A percentile compares a stretch with the other conserved stretches of the same genome.
phyloP scores from a whole-genome alignment of 2,113 vertebrate species.

The Vimba vimba region DNA sequence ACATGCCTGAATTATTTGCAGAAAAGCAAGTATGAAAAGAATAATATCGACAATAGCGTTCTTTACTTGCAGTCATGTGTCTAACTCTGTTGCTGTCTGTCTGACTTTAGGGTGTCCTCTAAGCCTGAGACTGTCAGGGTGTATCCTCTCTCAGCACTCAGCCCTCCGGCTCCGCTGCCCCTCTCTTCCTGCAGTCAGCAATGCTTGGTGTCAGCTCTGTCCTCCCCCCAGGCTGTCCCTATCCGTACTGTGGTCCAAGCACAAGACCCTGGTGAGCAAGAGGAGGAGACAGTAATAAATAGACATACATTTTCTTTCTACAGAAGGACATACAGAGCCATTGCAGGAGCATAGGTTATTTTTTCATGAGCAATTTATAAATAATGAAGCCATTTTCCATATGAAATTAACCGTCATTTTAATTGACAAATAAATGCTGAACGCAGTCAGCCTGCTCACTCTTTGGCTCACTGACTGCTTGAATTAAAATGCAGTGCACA shows the following conservation, averaged over 20 bases:
- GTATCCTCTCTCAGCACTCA: conserved; percentile 31
- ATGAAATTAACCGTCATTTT: conserved; percentile 1
- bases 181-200: conserved; percentile 66
- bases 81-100: neutral
- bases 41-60: neutral
- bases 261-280: conserved; percentile 69
- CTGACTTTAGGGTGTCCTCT: conserved; percentile 47
- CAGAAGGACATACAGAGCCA: neutral
- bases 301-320: neutral
- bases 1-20: neutral
- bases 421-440: conserved; percentile 21
- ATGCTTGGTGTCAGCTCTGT: conserved; percentile 64
- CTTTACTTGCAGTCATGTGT: neutral
- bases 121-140: conserved; percentile 39
- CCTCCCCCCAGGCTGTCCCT: conserved; percentile 61
- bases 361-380: neutral
- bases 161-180: conserved; percentile 22
- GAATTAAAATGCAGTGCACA: neutral
- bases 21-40: neutral
- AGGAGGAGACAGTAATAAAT: neutral
- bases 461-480: conserved; percentile 15
- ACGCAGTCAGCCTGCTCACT: neutral
- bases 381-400: neutral
- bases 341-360: neutral
- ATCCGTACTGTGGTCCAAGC: conserved; percentile 66